Evolutionary conservation across 2,888 invertebrate genomes (phyloP).

Genomic region (Eupithecia abbreviata): DNA sequence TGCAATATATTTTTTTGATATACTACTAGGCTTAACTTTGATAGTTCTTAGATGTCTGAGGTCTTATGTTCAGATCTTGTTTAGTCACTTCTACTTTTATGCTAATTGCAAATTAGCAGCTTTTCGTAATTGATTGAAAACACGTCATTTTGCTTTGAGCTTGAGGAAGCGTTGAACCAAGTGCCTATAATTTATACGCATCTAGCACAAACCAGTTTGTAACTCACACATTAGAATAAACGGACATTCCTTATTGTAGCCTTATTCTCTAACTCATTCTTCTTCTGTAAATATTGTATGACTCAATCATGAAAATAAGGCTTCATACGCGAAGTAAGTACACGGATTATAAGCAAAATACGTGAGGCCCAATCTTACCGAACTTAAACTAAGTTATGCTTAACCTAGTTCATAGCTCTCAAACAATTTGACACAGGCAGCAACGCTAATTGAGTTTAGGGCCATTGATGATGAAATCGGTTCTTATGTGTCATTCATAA

Average conservation of each 20-base stretch:
- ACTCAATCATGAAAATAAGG: not conserved
- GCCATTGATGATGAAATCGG: not conserved
- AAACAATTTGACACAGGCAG: not conserved
- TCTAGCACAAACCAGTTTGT: conserved; percentile 16
- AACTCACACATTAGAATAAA: conserved; percentile 8
- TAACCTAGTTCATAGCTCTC: not conserved
- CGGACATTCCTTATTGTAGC: not conserved
- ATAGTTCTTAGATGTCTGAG: conserved; percentile 47
- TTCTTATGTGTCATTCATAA: too few relatives aligned
- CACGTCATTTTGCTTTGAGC: not conserved
- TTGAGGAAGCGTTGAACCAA: conserved; percentile 13
- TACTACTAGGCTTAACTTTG: conserved; percentile 38
- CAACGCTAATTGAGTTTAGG: not conserved
- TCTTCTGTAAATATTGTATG: not conserved
- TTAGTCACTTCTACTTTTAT: conserved; percentile 1
- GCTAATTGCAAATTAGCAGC: not conserved
- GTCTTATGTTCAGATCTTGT: conserved; percentile 51
- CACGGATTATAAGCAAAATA: not conserved
- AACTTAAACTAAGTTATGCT: not conserved
- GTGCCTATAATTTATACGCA: conserved; percentile 18
- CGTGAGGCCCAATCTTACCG: not conserved
- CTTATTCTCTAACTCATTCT: not conserved
- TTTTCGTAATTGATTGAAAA: not conserved
- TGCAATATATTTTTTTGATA: conserved; percentile 45
- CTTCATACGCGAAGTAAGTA: not conserved